Percentiles rank a stretch among this genome's conserved stretches.
These are phyloP conservation scores for Bombyx mandarina DNA, from an alignment of 1,140 invertebrate genomes.

Conservation along the genomic window DNA sequence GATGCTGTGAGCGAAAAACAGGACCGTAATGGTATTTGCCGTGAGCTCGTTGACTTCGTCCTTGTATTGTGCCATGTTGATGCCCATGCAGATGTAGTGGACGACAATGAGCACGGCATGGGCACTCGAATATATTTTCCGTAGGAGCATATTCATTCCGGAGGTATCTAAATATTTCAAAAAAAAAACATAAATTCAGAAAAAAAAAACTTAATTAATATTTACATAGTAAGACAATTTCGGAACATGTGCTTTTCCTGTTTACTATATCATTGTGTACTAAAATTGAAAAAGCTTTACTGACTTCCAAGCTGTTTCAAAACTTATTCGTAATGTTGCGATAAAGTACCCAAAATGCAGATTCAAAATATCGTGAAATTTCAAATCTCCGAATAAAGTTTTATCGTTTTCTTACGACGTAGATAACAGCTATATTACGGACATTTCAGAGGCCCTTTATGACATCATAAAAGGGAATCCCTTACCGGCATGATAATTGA, in stretches of 20 bases:
- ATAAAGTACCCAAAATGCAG: conserved; percentile 2
- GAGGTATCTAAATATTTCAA: conserved; percentile 47
- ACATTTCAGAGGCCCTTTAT: conserved; percentile 1
- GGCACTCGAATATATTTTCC: conserved; percentile 74
- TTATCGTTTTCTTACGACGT: conserved; percentile 1
- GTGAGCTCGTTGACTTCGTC: conserved; percentile 86
- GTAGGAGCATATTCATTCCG: conserved; percentile 69
- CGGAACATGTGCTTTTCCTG: no score
- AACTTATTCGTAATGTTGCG: not conserved
- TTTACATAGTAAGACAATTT: not conserved
- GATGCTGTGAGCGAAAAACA: conserved; percentile 84
- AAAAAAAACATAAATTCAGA: not conserved
- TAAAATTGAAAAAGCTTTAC: no score
- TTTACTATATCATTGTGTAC: no score
- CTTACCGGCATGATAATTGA: conserved; percentile 79
- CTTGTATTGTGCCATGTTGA: conserved; percentile 79
- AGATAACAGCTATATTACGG: not conserved
- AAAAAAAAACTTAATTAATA: not conserved
- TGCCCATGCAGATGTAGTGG: conserved; percentile 76
- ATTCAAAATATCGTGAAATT: not conserved
- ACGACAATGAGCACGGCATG: conserved; percentile 76
- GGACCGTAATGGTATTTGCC: conserved; percentile 84
- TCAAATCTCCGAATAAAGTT: not conserved
- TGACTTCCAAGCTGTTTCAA: not conserved
- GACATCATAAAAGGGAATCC: conserved; percentile 2